Evolutionary conservation across 1,140 invertebrate species (phyloP), one percentile per base, ranked within the genome.

Genomic region (Drosophila serrata): DNA sequence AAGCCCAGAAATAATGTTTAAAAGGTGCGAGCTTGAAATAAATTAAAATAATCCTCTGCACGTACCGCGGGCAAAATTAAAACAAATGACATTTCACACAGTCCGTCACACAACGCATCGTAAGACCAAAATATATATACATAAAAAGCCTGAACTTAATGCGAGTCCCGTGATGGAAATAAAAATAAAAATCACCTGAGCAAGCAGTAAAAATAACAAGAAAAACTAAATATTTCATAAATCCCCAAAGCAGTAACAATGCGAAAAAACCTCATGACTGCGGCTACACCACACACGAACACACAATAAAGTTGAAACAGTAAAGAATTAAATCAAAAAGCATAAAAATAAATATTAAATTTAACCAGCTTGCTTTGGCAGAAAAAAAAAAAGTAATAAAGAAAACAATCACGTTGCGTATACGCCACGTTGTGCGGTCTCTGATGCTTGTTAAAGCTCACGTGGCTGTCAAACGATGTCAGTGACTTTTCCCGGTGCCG

Each of bases 321-420:
- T 11, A 2, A 29, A 27, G 53, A 76, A 77, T 60, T 76, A 68
- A 77, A 77, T 76, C 48, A 76, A 57, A 73, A 76, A 68, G 49
- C 62, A 76, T 77, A 77, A 77, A 77, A 77, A 77, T 77, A 68
- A 68, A 77, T 76, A 77, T 78, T 78, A 78, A 78, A 78, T 77
- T 77, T 60, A 56, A 61, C 49, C 75, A 61, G 62, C 42, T 67
- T 75, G 46, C 48, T 46, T 22, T 40, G 11, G 45, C 31, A 19
- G 68, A 51, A 48, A 46, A 24, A n/a, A 37, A 0, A 27, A 37
- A 68, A 40, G 11, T n/a, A 42, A 48, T 49, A 56, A 48, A 11
- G 42, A 43, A 48, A 56, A 56, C 63, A 68, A 61, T 77, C 57
- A 61, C 43, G 43, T 74, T 62, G 72, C 68, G 72, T 75, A 72